Evolutionary conservation across 2,113 vertebrate genomes (phyloP).

Genomic region (Lutjanus erythropterus): DNA sequence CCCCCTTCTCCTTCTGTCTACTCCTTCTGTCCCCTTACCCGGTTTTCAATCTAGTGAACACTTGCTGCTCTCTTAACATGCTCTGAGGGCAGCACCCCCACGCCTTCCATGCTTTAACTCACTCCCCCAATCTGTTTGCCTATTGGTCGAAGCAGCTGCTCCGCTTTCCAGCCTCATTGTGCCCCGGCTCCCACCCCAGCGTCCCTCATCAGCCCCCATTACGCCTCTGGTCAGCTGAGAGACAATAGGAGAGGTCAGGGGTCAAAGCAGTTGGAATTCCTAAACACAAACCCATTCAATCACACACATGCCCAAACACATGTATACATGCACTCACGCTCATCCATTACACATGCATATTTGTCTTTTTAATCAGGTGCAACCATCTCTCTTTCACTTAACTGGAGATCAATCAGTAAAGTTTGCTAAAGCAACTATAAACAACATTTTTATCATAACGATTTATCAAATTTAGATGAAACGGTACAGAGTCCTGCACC

Average conservation of each 20-base stretch:
- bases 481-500: too few species aligned
- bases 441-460: neutral
- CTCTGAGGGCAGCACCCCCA: slow-evolving; percentile 9
- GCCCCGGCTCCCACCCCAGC: slow-evolving; percentile 24
- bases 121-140: slow-evolving; percentile 18
- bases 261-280: slow-evolving; percentile 62
- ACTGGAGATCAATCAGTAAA: neutral
- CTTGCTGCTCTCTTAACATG: slow-evolving; percentile 46
- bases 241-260: slow-evolving; percentile 66
- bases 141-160: slow-evolving; percentile 64
- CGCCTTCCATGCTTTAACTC: slow-evolving; percentile 5
- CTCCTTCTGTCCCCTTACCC: slow-evolving; percentile 53
- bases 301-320: slow-evolving; percentile 44
- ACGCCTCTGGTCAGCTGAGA: slow-evolving; percentile 67
- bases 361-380: neutral
- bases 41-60: slow-evolving; percentile 44
- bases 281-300: slow-evolving; percentile 39
- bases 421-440: neutral
- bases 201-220: slow-evolving; percentile 41
- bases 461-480: neutral
- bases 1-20: slow-evolving; percentile 46
- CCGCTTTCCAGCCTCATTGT: slow-evolving; percentile 56
- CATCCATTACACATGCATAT: neutral
- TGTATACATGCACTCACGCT: neutral
- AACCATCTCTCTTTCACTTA: neutral